A percentile compares a stretch with the other conserved stretches of the same genome.
Conservation (phyloP, 2,113 vertebrate species). For the Ptychochromis oligacanthus region DNA sequence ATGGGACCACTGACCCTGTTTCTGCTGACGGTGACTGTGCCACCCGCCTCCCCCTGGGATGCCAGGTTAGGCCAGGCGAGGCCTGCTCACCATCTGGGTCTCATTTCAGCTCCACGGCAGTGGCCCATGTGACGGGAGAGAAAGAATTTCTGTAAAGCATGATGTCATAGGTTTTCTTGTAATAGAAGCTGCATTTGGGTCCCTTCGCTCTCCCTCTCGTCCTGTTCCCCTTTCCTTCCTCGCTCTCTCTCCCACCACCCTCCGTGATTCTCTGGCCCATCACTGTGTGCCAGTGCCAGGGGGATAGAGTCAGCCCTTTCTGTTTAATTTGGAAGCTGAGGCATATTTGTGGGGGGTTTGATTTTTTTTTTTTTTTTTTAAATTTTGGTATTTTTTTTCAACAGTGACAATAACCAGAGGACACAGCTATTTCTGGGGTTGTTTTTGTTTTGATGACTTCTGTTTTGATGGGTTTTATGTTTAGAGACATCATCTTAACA, state of each 20-base stretch:
- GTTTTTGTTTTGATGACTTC: slow-evolving; percentile 38
- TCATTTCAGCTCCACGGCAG: slow-evolving; percentile 57
- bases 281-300: slow-evolving; percentile 11
- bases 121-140: slow-evolving; percentile 56
- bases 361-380: slow-evolving; percentile 9
- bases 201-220: neutral
- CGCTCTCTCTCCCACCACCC: neutral
- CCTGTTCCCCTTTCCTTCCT: neutral
- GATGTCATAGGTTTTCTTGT: slow-evolving; percentile 68
- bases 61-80: slow-evolving; percentile 51
- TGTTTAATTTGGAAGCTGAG: slow-evolving; percentile 19
- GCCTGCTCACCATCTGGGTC: slow-evolving; percentile 74
- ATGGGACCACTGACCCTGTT: slow-evolving; percentile 10
- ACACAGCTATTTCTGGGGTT: neutral
- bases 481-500: neutral
- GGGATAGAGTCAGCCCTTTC: slow-evolving; percentile 29
- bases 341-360: slow-evolving; percentile 11
- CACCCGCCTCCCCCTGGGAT: slow-evolving; percentile 38
- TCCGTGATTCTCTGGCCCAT: neutral
- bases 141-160: slow-evolving; percentile 64
- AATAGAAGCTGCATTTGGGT: slow-evolving; percentile 19
- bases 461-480: slow-evolving; percentile 37
- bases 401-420: slow-evolving; percentile 19
- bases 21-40: slow-evolving; percentile 18
- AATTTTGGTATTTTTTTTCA: no score